Evolutionary conservation across 2,113 vertebrate species (phyloP).

Genomic region (Hippocampus zosterae): DNA sequence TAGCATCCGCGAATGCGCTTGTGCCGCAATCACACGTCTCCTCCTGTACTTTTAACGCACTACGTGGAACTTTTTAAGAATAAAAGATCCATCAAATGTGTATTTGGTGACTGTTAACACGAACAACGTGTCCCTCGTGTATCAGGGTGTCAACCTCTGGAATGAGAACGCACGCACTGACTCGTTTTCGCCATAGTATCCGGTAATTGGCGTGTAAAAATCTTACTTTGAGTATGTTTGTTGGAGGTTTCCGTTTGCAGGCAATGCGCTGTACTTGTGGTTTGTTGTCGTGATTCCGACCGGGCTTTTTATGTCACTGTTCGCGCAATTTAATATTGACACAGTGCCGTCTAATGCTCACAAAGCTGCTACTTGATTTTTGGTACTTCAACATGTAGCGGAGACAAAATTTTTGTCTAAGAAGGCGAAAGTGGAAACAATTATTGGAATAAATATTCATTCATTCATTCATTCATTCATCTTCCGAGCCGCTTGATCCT

Average conservation of each 20-base stretch:
- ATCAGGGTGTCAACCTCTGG: constrained; percentile 17
- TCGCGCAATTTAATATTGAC: neutral
- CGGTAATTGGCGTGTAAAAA: constrained; percentile 22
- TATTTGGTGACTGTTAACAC: constrained; percentile 52
- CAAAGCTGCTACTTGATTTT: neutral
- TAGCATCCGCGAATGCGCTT: neutral
- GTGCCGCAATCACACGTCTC: neutral
- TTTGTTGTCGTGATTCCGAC: neutral
- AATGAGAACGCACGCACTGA: constrained; percentile 37
- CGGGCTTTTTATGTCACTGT: neutral
- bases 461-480: too few relatives aligned
- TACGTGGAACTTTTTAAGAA: constrained; percentile 43
- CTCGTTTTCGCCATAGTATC: constrained; percentile 30
- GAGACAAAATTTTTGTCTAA: too few relatives aligned
- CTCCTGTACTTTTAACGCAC: constrained; percentile 7
- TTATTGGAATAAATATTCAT: too few relatives aligned
- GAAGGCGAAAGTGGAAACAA: neutral
- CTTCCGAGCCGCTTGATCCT: too few relatives aligned
- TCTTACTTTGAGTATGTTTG: constrained; percentile 1
- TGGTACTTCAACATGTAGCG: neutral
- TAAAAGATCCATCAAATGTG: constrained; percentile 57
- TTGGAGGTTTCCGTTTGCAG: neutral
- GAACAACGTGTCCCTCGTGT: constrained; percentile 32
- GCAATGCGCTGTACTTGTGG: neutral
- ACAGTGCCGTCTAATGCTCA: neutral